phyloP scores from a whole-genome alignment of 2,888 invertebrate species.

The Drosophila testacea region DNA sequence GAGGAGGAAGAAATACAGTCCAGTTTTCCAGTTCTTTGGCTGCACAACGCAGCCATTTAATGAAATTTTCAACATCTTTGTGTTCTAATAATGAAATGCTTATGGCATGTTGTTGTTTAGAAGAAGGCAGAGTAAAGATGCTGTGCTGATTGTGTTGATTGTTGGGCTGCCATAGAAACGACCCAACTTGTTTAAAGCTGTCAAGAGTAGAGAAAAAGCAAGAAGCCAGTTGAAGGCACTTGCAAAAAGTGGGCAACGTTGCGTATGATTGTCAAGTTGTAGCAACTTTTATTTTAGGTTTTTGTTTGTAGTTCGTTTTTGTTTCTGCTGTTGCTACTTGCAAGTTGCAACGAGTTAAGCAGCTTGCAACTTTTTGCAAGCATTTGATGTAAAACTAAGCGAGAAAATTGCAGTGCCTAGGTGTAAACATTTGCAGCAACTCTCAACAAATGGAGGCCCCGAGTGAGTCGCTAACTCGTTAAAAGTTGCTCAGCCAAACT shows the following conservation, averaged over 20 bases:
- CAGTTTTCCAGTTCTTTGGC: slow-evolving; percentile 36
- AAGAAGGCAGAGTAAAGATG: slow-evolving; percentile 18
- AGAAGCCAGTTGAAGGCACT: slow-evolving; percentile 8
- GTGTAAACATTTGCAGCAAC: slow-evolving; percentile 56
- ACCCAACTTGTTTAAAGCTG: slow-evolving; percentile 31
- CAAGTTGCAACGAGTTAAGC: slow-evolving; percentile 46
- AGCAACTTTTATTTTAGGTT: slow-evolving; percentile 35
- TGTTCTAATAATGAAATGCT: slow-evolving; percentile 75
- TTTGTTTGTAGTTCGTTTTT: not conserved
- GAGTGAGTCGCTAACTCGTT: slow-evolving; percentile 61
- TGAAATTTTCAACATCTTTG: slow-evolving; percentile 76
- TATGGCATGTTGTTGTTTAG: slow-evolving; percentile 34
- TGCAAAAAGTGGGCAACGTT: slow-evolving; percentile 37
- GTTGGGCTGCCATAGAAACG: slow-evolving; percentile 20
- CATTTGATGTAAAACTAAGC: slow-evolving; percentile 55
- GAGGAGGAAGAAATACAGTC: not conserved
- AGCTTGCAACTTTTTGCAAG: slow-evolving; percentile 47
- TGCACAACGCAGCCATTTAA: slow-evolving; percentile 59
- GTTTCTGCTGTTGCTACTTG: slow-evolving; percentile 3
- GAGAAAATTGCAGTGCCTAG: slow-evolving; percentile 59
- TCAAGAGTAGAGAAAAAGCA: not conserved
- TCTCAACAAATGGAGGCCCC: slow-evolving; percentile 12
- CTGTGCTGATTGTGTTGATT: slow-evolving; percentile 25
- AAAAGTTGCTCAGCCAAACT: slow-evolving; percentile 62
- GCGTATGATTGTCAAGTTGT: slow-evolving; percentile 54